Evolutionary conservation across 1,140 invertebrate species (phyloP).

Genomic region (Drosophila elegans): DNA sequence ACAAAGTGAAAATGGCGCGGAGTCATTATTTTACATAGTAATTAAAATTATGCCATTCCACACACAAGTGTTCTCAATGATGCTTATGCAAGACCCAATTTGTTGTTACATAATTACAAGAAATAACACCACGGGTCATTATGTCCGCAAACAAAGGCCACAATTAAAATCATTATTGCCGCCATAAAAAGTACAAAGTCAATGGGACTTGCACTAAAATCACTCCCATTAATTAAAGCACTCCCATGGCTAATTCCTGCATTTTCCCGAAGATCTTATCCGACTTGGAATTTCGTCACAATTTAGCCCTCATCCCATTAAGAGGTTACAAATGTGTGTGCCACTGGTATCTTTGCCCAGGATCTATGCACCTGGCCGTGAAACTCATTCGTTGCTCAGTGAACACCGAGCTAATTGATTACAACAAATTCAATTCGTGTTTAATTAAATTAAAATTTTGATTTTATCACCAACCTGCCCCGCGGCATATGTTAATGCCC

Average conservation of each 20-base stretch:
- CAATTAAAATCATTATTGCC: constrained; percentile 20
- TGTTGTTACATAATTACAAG: constrained; percentile 66
- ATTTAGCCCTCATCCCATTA: constrained; percentile 10
- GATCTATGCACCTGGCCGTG: constrained; percentile 37
- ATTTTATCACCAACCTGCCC: constrained; percentile 49
- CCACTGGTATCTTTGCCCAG: constrained; percentile 12
- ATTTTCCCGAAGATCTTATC: constrained; percentile 10
- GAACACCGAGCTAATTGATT: constrained; percentile 56
- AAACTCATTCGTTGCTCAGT: constrained; percentile 40
- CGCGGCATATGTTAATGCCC: constrained; percentile 36
- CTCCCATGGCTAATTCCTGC: background rate
- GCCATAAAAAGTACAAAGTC: constrained; percentile 23
- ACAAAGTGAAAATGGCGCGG: constrained; percentile 41
- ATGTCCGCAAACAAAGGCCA: constrained; percentile 23
- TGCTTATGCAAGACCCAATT: constrained; percentile 48
- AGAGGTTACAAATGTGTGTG: constrained; percentile 5
- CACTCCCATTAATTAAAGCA: constrained; percentile 25
- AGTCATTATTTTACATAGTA: constrained; percentile 57
- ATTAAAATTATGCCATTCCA: constrained; percentile 53
- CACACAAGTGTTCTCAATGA: constrained; percentile 30
- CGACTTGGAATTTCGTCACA: constrained; percentile 16
- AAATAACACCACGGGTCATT: constrained; percentile 50
- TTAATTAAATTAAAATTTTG: constrained; percentile 67
- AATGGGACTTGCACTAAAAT: constrained; percentile 27
- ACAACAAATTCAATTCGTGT: constrained; percentile 51